phyloP scores from a whole-genome alignment of 2,113 vertebrate species.

The Phylloscopus trochiloides region DNA sequence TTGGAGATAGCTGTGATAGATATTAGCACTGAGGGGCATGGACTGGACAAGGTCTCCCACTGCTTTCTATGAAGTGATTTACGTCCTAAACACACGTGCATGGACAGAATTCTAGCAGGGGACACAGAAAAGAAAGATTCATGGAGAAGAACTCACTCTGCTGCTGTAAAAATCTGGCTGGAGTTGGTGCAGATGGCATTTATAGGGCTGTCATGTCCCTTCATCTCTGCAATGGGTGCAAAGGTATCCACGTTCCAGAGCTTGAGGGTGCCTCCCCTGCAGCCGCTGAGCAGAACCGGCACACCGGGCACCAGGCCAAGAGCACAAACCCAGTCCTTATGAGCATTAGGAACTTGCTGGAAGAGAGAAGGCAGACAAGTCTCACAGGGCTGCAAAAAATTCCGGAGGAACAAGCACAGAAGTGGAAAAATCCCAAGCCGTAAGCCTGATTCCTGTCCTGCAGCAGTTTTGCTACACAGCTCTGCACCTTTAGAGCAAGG shows the following conservation, averaged over 20 bases:
- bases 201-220: constrained; percentile 91
- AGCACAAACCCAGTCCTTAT: constrained; percentile 89
- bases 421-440: background rate
- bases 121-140: background rate
- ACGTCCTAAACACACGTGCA: background rate
- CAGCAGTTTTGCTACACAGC: background rate
- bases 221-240: constrained; percentile 81
- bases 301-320: constrained; percentile 82
- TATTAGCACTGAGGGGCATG: background rate
- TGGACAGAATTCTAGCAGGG: background rate
- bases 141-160: constrained; percentile 84
- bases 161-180: constrained; percentile 90
- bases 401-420: rapidly evolving
- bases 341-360: constrained; percentile 88
- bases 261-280: constrained; percentile 88
- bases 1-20: background rate
- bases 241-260: constrained; percentile 89
- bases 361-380: background rate
- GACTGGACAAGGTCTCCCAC: background rate
- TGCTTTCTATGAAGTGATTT: background rate
- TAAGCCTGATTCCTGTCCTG: background rate
- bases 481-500: background rate
- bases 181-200: constrained; percentile 91
- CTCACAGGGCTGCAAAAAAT: background rate
- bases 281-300: constrained; percentile 84